Conservation (phyloP, 2,888 invertebrate genomes). For the Auanema freiburgensis region DNA sequence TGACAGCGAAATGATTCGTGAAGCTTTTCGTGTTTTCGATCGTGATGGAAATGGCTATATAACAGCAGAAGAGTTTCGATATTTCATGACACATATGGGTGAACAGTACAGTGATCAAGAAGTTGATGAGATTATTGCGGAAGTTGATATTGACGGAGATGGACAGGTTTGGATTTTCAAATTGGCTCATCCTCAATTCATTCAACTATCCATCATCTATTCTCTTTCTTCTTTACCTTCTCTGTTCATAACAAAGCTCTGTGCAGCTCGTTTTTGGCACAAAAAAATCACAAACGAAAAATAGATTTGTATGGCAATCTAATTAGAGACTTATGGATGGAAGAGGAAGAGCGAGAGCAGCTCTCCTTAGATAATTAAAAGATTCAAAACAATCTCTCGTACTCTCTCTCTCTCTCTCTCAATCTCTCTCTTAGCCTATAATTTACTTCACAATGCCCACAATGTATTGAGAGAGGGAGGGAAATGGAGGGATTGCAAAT, state of each 20-base stretch:
- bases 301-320: no score
- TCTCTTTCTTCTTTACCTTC: neutral
- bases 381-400: no score
- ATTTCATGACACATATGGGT: slow-evolving; percentile 65
- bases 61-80: slow-evolving; percentile 63
- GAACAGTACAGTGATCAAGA: slow-evolving; percentile 64
- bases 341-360: no score
- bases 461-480: no score
- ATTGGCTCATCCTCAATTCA: no score
- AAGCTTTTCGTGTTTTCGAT: slow-evolving; percentile 64
- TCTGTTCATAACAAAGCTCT: neutral
- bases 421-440: no score
- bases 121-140: slow-evolving; percentile 64
- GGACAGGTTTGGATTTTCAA: slow-evolving; percentile 57
- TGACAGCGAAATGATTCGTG: slow-evolving; percentile 64
- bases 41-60: slow-evolving; percentile 64
- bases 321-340: no score
- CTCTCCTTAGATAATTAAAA: no score
- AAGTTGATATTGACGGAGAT: slow-evolving; percentile 65
- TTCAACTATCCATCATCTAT: no score
- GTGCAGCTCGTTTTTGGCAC: slow-evolving; percentile 1
- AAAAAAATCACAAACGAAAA: no score
- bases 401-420: slow-evolving; percentile 3
- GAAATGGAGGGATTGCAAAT: no score
- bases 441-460: no score